A percentile compares a stretch with the other conserved stretches of the same genome.
Conservation (phyloP, 2,797 vertebrate genomes). For the Aulostomus chinensis region DNA sequence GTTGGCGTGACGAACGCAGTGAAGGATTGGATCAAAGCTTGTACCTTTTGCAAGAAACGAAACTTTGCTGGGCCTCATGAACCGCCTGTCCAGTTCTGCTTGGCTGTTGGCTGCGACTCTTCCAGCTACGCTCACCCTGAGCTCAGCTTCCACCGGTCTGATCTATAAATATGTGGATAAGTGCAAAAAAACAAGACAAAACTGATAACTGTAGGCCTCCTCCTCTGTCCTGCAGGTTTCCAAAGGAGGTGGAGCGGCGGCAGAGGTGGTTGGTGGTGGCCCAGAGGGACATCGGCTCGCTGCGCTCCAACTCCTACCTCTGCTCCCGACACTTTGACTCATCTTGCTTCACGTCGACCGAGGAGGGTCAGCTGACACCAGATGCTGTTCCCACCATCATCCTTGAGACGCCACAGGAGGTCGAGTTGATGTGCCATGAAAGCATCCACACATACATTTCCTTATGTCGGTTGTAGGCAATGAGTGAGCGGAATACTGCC, state of each 20-base stretch:
- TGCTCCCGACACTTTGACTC: conserved; percentile 64
- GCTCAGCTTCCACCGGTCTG: conserved; percentile 57
- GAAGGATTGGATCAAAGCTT: conserved; percentile 52
- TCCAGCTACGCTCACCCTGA: conserved; percentile 50
- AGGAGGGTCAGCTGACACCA: conserved; percentile 18
- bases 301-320: conserved; percentile 40
- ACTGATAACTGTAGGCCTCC: no score
- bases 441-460: no score
- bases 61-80: fast-evolving
- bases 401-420: neutral
- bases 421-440: conserved; percentile 22
- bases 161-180: no score
- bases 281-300: conserved; percentile 63
- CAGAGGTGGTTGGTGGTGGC: conserved; percentile 51
- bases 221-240: conserved; percentile 46
- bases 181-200: no score
- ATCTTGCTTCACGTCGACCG: conserved; percentile 32
- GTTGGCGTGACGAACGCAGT: conserved; percentile 44
- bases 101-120: conserved; percentile 61
- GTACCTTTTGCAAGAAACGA: conserved; percentile 30
- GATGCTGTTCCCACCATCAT: conserved; percentile 47
- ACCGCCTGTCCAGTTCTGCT: conserved; percentile 27
- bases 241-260: conserved; percentile 28
- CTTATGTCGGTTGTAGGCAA: no score
- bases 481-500: no score